phyloP scores from a whole-genome alignment of 1,140 invertebrate genomes.

The Archegozetes longisetosus region DNA sequence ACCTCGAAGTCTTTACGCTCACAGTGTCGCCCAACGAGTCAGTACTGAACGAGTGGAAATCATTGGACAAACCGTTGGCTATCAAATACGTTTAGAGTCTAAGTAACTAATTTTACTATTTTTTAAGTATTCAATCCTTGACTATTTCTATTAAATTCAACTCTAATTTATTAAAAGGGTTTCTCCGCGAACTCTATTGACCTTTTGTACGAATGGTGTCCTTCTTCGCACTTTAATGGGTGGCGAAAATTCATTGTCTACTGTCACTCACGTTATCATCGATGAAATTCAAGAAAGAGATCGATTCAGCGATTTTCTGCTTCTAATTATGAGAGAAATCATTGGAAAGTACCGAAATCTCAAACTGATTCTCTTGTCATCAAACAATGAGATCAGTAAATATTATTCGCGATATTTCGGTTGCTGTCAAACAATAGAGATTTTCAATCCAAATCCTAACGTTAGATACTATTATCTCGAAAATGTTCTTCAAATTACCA shows the following conservation, averaged over 20 bases:
- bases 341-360: constrained; percentile 59
- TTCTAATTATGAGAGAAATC: constrained; percentile 80
- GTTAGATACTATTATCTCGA: constrained; percentile 65
- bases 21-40: constrained; percentile 80
- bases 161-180: not conserved
- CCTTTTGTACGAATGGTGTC: constrained; percentile 88
- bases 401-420: constrained; percentile 81
- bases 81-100: constrained; percentile 52
- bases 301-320: constrained; percentile 81
- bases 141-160: not conserved
- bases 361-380: constrained; percentile 93
- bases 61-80: constrained; percentile 43
- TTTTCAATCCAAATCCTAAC: constrained; percentile 84
- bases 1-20: constrained; percentile 85
- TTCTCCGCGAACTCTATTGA: constrained; percentile 6
- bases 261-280: constrained; percentile 72
- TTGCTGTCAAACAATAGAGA: constrained; percentile 61
- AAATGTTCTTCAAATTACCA: constrained; percentile 4
- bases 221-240: constrained; percentile 59
- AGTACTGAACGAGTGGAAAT: constrained; percentile 73
- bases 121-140: no score
- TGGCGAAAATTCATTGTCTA: constrained; percentile 28
- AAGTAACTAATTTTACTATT: constrained; percentile 25
- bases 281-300: constrained; percentile 95
- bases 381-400: constrained; percentile 81